These are phyloP conservation scores for Apistogramma diplotaenia DNA, from an alignment of 2,113 vertebrate species.

Conservation along the genomic window DNA sequence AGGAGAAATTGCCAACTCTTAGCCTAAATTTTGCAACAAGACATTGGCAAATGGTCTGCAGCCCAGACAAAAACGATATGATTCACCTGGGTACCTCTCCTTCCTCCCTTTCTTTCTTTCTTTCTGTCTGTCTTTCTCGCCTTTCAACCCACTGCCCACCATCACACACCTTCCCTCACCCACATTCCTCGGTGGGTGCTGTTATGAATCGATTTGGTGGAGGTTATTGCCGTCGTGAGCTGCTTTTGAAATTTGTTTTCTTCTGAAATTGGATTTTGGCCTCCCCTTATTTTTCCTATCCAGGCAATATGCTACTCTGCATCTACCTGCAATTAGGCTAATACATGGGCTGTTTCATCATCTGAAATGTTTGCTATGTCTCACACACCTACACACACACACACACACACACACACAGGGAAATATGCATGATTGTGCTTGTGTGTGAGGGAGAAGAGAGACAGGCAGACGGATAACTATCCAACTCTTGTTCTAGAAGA, in stretches of 20 bases:
- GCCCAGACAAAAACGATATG: slow-evolving; percentile 38
- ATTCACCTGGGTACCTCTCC: slow-evolving; percentile 45
- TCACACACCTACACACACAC: neutral
- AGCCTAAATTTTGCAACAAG: slow-evolving; percentile 63
- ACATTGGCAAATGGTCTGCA: slow-evolving; percentile 46
- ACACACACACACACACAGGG: neutral
- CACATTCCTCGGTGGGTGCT: slow-evolving; percentile 3
- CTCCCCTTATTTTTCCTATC: slow-evolving; percentile 32
- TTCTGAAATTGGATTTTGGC: slow-evolving; percentile 55
- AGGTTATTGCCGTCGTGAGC: slow-evolving; percentile 54
- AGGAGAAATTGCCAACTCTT: slow-evolving; percentile 70
- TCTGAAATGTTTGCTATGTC: slow-evolving; percentile 5
- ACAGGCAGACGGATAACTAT: neutral
- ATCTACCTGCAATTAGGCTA: slow-evolving; percentile 45
- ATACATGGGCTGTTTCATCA: slow-evolving; percentile 23
- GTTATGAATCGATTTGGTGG: slow-evolving; percentile 55
- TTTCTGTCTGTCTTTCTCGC: neutral
- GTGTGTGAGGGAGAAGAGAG: neutral
- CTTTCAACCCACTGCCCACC: neutral
- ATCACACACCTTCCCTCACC: neutral
- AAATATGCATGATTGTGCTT: neutral
- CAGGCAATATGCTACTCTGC: slow-evolving; percentile 18
- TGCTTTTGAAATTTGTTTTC: slow-evolving; percentile 57
- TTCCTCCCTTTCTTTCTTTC: neutral
- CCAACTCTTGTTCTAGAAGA: neutral